Conservation (phyloP, 2,113 vertebrate species). For the Lanius collurio region DNA sequence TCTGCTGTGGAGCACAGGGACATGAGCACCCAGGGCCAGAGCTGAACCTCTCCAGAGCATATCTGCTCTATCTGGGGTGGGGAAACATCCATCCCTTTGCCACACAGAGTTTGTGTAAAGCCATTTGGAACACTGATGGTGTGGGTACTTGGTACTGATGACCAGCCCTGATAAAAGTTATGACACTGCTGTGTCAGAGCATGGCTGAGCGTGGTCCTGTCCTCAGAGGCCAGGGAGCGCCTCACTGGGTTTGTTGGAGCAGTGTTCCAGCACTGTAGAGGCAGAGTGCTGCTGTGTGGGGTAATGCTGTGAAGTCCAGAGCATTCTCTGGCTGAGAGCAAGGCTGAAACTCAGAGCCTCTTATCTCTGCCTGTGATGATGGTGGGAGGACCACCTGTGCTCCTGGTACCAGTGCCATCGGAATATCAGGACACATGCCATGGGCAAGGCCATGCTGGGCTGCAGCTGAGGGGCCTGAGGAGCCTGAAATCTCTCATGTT, state of each 20-base stretch:
- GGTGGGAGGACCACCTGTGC: neutral
- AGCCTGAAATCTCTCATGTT: neutral
- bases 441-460: neutral
- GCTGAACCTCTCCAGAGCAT: neutral
- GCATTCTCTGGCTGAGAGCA: neutral
- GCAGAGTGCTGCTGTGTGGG: neutral
- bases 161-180: neutral
- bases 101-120: neutral
- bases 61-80: neutral
- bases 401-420: neutral
- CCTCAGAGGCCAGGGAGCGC: neutral
- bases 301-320: neutral
- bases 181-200: neutral
- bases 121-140: neutral
- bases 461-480: neutral
- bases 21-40: neutral
- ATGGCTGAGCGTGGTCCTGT: fast-evolving
- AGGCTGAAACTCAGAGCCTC: neutral
- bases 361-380: neutral
- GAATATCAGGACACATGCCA: neutral
- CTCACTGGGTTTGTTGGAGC: fast-evolving
- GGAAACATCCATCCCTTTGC: fast-evolving
- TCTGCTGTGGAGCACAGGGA: neutral
- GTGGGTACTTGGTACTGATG: neutral
- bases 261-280: neutral